phyloP scores from a whole-genome alignment of 2,888 invertebrate genomes.

The Iphiclides podalirius region DNA sequence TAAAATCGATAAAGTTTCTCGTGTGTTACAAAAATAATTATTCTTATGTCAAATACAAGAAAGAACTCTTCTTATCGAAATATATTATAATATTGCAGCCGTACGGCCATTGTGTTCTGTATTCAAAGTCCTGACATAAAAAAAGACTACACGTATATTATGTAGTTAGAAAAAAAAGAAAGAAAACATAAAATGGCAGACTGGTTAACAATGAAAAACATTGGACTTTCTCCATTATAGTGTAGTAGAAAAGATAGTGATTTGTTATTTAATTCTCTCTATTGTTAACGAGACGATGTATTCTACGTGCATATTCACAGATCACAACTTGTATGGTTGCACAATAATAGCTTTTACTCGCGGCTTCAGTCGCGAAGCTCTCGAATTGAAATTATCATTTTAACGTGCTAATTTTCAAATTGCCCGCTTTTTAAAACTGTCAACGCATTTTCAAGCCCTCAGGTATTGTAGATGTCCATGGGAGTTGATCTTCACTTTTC shows the following conservation, averaged over 20 bases:
- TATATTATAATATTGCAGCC: too few species aligned
- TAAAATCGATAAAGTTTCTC: background rate
- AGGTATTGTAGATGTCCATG: too few species aligned
- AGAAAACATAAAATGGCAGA: background rate
- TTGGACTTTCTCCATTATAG: constrained; percentile 15
- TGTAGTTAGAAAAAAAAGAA: constrained; percentile 6
- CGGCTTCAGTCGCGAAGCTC: background rate
- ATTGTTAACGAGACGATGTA: background rate
- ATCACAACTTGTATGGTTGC: background rate
- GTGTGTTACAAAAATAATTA: too few species aligned
- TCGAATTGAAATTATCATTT: background rate
- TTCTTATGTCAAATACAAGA: too few species aligned
- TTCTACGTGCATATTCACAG: background rate
- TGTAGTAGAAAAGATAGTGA: background rate
- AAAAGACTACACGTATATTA: background rate
- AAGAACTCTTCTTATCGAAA: too few species aligned
- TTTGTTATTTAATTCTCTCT: background rate
- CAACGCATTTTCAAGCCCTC: too few species aligned
- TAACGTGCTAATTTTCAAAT: background rate
- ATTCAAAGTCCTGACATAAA: too few species aligned
- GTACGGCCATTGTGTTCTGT: too few species aligned
- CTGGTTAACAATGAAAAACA: constrained; percentile 2
- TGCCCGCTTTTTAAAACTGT: background rate
- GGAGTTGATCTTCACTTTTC: too few species aligned
- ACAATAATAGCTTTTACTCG: background rate